phyloP scores from a whole-genome alignment of 2,797 vertebrate species.

The Staurois parvus region DNA sequence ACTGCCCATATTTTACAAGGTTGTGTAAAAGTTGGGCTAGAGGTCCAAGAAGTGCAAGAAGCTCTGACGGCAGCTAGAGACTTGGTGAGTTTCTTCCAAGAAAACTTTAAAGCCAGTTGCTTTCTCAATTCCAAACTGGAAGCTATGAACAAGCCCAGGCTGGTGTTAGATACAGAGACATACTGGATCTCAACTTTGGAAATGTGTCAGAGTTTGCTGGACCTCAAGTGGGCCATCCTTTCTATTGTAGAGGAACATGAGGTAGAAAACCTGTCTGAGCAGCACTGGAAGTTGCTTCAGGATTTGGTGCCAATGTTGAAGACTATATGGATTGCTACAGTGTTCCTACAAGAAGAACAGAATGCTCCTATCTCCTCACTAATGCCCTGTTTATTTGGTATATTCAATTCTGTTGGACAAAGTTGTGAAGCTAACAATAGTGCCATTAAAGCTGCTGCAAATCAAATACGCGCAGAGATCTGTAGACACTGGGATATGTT shows the following conservation, averaged over 20 bases:
- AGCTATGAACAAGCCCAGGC: constrained; percentile 68
- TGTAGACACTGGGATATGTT: constrained; percentile 67
- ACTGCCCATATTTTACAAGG: constrained; percentile 70
- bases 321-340: constrained; percentile 71
- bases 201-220: constrained; percentile 75
- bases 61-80: constrained; percentile 66
- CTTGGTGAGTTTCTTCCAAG: constrained; percentile 71
- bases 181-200: constrained; percentile 75
- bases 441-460: constrained; percentile 63
- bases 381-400: constrained; percentile 75
- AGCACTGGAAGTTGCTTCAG: constrained; percentile 77
- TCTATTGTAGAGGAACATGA: constrained; percentile 73
- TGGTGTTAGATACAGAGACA: constrained; percentile 64
- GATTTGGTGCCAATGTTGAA: constrained; percentile 73
- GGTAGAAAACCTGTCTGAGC: constrained; percentile 69
- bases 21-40: constrained; percentile 70
- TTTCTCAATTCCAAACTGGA: constrained; percentile 69
- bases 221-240: constrained; percentile 76
- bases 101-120: constrained; percentile 66
- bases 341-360: constrained; percentile 74
- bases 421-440: constrained; percentile 64
- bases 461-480: constrained; percentile 68
- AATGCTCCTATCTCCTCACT: constrained; percentile 73
- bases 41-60: constrained; percentile 69
- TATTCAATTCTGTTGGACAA: constrained; percentile 67